Evolutionary conservation across 1,140 invertebrate species (phyloP).

Genomic region (Brachionus paranguensis): DNA sequence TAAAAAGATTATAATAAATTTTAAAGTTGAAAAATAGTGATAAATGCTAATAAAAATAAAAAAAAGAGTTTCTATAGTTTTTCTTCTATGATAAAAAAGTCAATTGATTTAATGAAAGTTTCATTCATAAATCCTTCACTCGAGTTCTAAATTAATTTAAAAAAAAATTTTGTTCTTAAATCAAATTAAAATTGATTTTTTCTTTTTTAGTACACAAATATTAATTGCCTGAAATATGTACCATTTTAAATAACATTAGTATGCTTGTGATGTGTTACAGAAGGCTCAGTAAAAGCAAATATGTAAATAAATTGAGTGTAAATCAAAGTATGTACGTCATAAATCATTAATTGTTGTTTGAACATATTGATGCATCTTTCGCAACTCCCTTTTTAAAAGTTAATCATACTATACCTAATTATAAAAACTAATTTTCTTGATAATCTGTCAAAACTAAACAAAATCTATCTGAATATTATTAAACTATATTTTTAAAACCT

Average conservation of each 20-base stretch:
- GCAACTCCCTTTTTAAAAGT: background rate
- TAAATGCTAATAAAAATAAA: too few species aligned
- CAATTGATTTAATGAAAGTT: too few species aligned
- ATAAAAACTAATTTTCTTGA: background rate
- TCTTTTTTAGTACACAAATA: too few species aligned
- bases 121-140: too few species aligned
- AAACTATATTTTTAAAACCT: background rate
- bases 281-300: background rate
- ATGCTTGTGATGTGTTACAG: background rate
- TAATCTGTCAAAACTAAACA: background rate
- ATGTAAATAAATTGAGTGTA: background rate
- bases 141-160: too few species aligned
- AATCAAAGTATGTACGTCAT: background rate
- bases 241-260: background rate
- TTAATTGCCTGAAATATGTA: background rate
- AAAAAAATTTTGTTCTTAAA: too few species aligned
- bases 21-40: too few species aligned
- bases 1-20: too few species aligned
- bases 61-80: too few species aligned
- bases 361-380: background rate
- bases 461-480: background rate
- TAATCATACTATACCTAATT: background rate
- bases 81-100: too few species aligned
- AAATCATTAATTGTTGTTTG: background rate
- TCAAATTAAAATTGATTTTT: too few species aligned